Evolutionary conservation across 2,113 vertebrate species (phyloP), one percentile per base, ranked within the genome.

Genomic region (Octodon degus): DNA sequence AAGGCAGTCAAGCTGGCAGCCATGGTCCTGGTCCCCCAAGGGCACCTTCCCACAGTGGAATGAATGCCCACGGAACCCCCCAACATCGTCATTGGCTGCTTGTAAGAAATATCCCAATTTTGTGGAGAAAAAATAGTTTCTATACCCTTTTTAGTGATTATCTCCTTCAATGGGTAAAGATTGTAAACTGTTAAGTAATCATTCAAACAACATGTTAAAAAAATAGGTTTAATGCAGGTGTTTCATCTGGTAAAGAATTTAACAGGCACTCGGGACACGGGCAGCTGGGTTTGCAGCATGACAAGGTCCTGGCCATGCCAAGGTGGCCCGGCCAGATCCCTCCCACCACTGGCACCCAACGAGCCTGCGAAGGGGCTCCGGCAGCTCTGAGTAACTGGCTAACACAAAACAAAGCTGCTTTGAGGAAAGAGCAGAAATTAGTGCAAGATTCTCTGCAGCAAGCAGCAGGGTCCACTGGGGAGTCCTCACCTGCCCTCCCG

Each of bases 221-320:
- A 98, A 97, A 94, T 91, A 93, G 94, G 97, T 98, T 98, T 96
- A 96, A 98, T 98, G 98, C 98, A 98, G 98, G 98, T 97, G 97
- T 97, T 93, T 97, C 86, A 60, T 97, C 97, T 97, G 97, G 70
- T 96, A 62, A 94, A 95, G 97, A 96, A 85, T 83, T 86, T 30
- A 55, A 84, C 97, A 98, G 97, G 98, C 98, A 98, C 98, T 97
- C 91, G 58, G 96, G 96, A 97, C 97, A 88, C 93, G 67, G 12
- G 95, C 95, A 95, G 92, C 94, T 67, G 17, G 94, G 79, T 27
- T 90, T 93, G 91, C 87, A 94, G 20, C 53, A 68, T 97, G 97
- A 93, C 97, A 82, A 95, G 96, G 97, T 93, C 95, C 97, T 93
- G 70, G 70, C 0, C 13, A n/a, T 91, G 0, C 94, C 40, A 0